Evolutionary conservation across 2,888 invertebrate species (phyloP), one percentile per base, ranked within the genome.

Genomic region (Sipha maydis): DNA sequence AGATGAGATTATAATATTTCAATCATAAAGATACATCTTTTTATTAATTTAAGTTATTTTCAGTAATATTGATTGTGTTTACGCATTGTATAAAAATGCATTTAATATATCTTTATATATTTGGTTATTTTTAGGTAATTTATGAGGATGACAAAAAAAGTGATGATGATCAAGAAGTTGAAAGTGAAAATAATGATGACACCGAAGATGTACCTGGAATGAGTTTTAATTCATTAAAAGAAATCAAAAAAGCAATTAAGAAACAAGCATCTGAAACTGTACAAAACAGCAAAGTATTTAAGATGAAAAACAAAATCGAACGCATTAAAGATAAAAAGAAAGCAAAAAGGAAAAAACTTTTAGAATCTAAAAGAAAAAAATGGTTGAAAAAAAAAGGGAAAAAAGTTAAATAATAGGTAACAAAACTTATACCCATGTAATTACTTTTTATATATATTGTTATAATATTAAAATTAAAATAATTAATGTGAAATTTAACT

Each of bases 231-330:
- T 93, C 94, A 3, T 95, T 95, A 91, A 95, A 95, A 91, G 95
- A 96, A 90, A 92, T 96, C 1, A 95, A 96, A 91, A 94, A 93
- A 90, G 92, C 94, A 90, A 93, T 96, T 17, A 95, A 95, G 91
- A 94, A 94, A 90, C 94, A 95, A 91, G 95, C 96, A 0, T 93
- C 95, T 0, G 95, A 95, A 91, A 94, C 95, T 91, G 93, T 96
- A 28, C 94, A 96, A 91, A 95, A 95, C 90, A 96, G 96, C 91
- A 96, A 95, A 93, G 94, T 94, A 0, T 96, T 95, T 91, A 95
- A 95, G 92, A 94, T 94, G 92, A 96, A 96, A 91, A 95, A 94
- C 90, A 95, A 94, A 91, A 91, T 96, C 48, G 90, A 91, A 82
- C 90, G 89, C 56, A 90, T 90, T 54, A 91, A 91, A 89, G 96